These are phyloP conservation scores for Melikaiella ostensackeni DNA, from an alignment of 2,888 invertebrate genomes.

Conservation along the genomic window DNA sequence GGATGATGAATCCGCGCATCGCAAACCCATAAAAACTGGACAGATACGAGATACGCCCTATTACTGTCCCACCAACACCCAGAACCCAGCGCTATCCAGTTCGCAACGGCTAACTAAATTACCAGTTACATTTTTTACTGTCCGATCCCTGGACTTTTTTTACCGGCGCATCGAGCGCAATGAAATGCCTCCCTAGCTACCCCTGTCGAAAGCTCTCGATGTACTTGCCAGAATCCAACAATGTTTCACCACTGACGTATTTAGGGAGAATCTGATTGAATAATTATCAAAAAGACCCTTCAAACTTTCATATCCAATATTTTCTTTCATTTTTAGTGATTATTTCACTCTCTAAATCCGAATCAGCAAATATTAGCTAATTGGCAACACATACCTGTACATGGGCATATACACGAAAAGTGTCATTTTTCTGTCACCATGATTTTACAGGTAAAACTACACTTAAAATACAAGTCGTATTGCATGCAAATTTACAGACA, in stretches of 20 bases:
- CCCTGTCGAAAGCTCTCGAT: constrained; percentile 49
- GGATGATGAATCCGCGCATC: constrained; percentile 76
- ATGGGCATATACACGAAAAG: no score
- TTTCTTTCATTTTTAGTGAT: no score
- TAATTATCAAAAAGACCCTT: not conserved
- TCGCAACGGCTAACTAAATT: constrained; percentile 76
- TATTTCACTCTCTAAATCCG: no score
- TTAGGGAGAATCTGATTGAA: constrained; percentile 16
- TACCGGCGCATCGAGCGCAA: constrained; percentile 71
- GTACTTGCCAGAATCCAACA: constrained; percentile 25
- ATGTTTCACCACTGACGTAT: constrained; percentile 21
- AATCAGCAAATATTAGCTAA: no score
- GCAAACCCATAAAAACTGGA: constrained; percentile 76
- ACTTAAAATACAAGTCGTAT: no score
- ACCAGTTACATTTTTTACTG: constrained; percentile 77
- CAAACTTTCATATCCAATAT: not conserved
- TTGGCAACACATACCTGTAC: no score
- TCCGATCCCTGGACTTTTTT: constrained; percentile 73
- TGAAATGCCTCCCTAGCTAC: constrained; percentile 70
- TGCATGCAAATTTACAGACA: no score
- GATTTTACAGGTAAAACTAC: no score
- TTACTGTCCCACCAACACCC: constrained; percentile 73
- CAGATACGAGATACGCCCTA: constrained; percentile 76
- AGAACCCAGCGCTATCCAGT: constrained; percentile 62
- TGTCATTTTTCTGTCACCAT: no score